phyloP scores from a whole-genome alignment of 2,797 vertebrate species.

The Anniella stebbinsi region DNA sequence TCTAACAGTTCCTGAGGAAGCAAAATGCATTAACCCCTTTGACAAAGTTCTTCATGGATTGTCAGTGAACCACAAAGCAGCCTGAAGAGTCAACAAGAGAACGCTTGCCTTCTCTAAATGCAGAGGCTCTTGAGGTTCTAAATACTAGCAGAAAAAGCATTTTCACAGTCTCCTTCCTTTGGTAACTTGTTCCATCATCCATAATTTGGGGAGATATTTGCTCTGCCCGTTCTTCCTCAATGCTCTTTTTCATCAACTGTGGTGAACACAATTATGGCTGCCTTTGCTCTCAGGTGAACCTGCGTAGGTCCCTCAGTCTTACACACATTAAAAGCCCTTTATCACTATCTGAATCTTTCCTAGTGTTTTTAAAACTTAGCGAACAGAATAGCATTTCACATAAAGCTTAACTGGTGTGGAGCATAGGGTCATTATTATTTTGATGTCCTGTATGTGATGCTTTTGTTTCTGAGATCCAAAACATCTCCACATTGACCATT shows the following conservation, averaged over 20 bases:
- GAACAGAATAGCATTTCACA: neutral
- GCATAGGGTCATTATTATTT: neutral
- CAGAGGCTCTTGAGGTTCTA: neutral
- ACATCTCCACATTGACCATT: neutral
- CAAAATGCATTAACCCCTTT: neutral
- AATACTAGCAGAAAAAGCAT: neutral
- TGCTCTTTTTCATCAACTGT: neutral
- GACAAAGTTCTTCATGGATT: neutral
- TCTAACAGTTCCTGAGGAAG: neutral
- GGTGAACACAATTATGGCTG: neutral
- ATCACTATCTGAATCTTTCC: neutral
- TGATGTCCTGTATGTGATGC: neutral
- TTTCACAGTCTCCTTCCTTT: neutral
- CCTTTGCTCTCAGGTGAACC: neutral
- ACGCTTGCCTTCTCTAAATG: neutral
- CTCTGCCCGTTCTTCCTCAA: neutral
- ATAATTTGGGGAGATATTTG: neutral
- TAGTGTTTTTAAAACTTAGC: no score
- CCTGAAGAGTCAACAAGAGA: neutral
- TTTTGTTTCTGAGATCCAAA: neutral
- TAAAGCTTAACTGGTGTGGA: neutral
- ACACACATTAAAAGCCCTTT: neutral
- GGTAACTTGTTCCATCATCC: neutral
- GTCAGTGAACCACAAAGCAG: neutral
- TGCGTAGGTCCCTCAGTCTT: neutral